Base-by-base conservation (phyloP, 1,140 invertebrate genomes). In the Macrocentrus cingulum region DNA sequence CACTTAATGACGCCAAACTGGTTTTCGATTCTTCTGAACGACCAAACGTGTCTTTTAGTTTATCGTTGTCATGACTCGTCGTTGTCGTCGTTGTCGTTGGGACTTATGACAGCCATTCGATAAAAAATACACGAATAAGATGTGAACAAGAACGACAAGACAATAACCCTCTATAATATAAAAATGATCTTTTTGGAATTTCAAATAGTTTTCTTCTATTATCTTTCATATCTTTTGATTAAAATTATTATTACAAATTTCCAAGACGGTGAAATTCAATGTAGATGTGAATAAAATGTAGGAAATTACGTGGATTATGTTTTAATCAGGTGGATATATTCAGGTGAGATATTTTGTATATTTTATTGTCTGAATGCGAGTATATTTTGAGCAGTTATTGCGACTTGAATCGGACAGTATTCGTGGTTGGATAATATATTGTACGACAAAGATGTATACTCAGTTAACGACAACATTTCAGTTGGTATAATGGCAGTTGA, bases 381-480 rank as follows among this genome's bases (percentile, higher is more conserved):
- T n/a, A 3, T 34, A 11, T 39, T 39, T 11, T 11, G 3, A 39
- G 46, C 59, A 41, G 55, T 56, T 51, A 55, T 58, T 42, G 20
- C 55, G 50, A 34, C 57, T 56, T 60, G 59, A 63, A 59, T 57
- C 52, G 25, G 57, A 48, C 52, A 60, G 59, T 63, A 63, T 63
- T 41, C 41, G 2, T 46, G 23, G 19, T 55, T 39, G 39, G 41
- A 63, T 56, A 63, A 60, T 63, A 53, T 63, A n/a, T n/a, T n/a
- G n/a, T n/a, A 60, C 53, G 46, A 52, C 9, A 49, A 60, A 56
- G 56, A 59, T 53, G 51, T 36, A 34, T 11, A 15, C 3, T 39
- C 8, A 39, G 36, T 39, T 39, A 39, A 39, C 36, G 36, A 39
- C 36, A 39, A 13, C 36, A 15, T 39, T 39, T 39, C 8, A 39